Conservation (phyloP, 2,888 invertebrate species). For the Dione vanillae region DNA sequence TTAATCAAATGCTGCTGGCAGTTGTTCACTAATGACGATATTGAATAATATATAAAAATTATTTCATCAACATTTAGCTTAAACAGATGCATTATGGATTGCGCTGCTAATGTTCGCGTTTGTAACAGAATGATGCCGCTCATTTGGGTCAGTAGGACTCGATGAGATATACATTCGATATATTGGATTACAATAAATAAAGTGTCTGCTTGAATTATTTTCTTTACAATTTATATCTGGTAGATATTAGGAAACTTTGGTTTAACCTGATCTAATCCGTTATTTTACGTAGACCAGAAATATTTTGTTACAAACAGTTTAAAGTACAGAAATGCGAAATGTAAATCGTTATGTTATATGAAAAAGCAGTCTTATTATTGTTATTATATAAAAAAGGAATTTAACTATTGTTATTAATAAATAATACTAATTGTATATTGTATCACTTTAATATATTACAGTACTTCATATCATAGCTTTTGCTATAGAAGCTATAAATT, state of each 20-base stretch:
- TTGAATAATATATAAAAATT: constrained; percentile 12
- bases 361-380: too few species aligned
- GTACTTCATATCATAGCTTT: too few species aligned
- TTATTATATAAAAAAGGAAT: too few species aligned
- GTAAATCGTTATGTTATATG: too few species aligned
- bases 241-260: neutral
- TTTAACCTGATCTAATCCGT: neutral
- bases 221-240: neutral
- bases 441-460: too few species aligned
- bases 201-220: neutral
- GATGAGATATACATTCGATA: constrained; percentile 41
- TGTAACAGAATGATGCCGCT: constrained; percentile 31
- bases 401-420: too few species aligned
- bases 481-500: neutral
- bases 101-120: constrained; percentile 38
- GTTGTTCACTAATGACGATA: neutral
- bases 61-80: constrained; percentile 27
- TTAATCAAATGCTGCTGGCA: too few species aligned
- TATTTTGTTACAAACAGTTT: neutral
- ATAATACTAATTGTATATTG: too few species aligned
- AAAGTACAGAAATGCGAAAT: neutral
- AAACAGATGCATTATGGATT: constrained; percentile 40
- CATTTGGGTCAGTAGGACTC: constrained; percentile 47
- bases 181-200: constrained; percentile 27
- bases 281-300: neutral